These are phyloP conservation scores for Drosophila pectinifera DNA, from an alignment of 1,140 invertebrate genomes.

Conservation along the genomic window DNA sequence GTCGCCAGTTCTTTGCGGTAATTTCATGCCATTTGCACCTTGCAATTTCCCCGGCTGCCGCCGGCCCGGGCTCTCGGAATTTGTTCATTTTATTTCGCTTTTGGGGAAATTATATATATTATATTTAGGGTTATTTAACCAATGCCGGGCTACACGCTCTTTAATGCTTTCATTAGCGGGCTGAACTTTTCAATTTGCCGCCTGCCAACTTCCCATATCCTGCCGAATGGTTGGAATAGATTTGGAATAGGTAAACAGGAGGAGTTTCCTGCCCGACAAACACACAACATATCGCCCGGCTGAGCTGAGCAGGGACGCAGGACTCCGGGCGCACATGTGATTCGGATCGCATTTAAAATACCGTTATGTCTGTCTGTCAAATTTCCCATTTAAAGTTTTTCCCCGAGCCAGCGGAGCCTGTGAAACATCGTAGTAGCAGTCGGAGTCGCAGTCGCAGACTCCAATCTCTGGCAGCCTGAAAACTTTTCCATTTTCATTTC, in stretches of 20 bases:
- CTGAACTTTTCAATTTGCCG: slow-evolving; percentile 49
- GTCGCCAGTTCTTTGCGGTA: slow-evolving; percentile 62
- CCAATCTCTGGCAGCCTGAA: slow-evolving; percentile 29
- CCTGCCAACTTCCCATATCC: not conserved
- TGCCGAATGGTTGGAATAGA: slow-evolving; percentile 3
- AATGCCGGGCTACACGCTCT: slow-evolving; percentile 14
- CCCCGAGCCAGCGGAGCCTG: slow-evolving; percentile 33
- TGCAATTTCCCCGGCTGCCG: slow-evolving; percentile 47
- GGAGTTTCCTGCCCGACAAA: not conserved
- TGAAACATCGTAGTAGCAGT: slow-evolving; percentile 29
- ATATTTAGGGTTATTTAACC: slow-evolving; percentile 49
- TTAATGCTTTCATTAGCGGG: slow-evolving; percentile 43
- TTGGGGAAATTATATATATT: slow-evolving; percentile 37
- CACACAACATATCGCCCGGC: slow-evolving; percentile 5
- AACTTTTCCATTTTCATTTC: slow-evolving; percentile 72
- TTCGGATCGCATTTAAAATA: slow-evolving; percentile 71
- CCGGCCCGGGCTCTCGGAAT: slow-evolving; percentile 7
- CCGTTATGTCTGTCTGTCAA: slow-evolving; percentile 74
- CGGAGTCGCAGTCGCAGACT: slow-evolving; percentile 28
- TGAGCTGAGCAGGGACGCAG: too few species aligned
- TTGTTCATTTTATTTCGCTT: slow-evolving; percentile 25
- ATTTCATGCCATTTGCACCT: slow-evolving; percentile 81
- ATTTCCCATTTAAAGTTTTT: slow-evolving; percentile 80
- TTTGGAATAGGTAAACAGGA: slow-evolving; percentile 1
- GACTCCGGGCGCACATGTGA: slow-evolving; percentile 44